Percentiles rank a stretch among this genome's conserved stretches.
Conservation (phyloP, 2,888 invertebrate species). For the Drosophila acutilabella region DNA sequence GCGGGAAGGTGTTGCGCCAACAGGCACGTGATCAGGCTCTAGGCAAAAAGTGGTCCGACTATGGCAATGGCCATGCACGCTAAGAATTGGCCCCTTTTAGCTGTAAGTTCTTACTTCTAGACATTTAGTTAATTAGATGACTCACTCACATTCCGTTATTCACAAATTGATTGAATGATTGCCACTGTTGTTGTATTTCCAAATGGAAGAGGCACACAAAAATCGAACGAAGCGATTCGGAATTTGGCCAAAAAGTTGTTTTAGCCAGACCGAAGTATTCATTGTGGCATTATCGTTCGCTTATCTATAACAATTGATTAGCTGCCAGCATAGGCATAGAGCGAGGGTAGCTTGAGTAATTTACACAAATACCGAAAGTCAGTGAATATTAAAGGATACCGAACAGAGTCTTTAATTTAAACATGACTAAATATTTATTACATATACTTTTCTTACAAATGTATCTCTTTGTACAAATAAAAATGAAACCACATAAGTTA, state of each 20-base stretch:
- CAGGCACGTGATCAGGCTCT: slow-evolving; percentile 79
- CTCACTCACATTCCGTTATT: slow-evolving; percentile 51
- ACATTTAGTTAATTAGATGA: slow-evolving; percentile 38
- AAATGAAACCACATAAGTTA: too few relatives aligned
- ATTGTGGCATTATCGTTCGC: slow-evolving; percentile 58
- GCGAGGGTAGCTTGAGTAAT: slow-evolving; percentile 30
- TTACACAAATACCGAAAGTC: too few relatives aligned
- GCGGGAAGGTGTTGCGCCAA: slow-evolving; percentile 78
- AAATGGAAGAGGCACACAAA: background rate
- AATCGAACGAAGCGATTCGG: slow-evolving; percentile 9
- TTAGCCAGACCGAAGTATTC: slow-evolving; percentile 40
- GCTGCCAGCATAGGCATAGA: slow-evolving; percentile 22
- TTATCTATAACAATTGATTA: slow-evolving; percentile 59
- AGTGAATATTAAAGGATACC: too few relatives aligned
- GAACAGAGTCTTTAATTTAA: too few relatives aligned
- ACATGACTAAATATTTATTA: background rate
- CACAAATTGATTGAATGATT: slow-evolving; percentile 28
- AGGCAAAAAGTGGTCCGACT: slow-evolving; percentile 77
- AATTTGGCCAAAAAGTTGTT: slow-evolving; percentile 18
- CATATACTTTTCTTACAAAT: background rate
- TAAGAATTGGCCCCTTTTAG: slow-evolving; percentile 20
- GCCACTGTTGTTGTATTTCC: slow-evolving; percentile 10
- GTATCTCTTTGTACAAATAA: background rate
- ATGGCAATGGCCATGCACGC: slow-evolving; percentile 61
- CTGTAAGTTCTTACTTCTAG: slow-evolving; percentile 21